Evolutionary conservation across 2,888 invertebrate genomes (phyloP), one percentile per base, ranked within the genome.

Genomic region (Stenolophus ochropezus): DNA sequence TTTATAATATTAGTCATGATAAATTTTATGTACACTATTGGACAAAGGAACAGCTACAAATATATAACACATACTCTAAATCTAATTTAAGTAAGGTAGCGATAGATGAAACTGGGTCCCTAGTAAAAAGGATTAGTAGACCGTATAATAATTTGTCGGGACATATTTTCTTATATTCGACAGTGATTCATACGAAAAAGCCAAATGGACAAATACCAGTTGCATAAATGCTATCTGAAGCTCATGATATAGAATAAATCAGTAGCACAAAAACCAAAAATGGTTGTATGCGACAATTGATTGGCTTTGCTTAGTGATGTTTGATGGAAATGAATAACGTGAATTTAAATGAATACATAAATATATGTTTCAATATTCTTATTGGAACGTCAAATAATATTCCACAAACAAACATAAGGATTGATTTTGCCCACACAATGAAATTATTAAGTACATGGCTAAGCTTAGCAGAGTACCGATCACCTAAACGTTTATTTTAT

Each of bases 81-180:
- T 18, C 21, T 8, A 75, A 49, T 1, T 23, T 23, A 53, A 49
- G 69, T 3, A 21, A 16, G 27, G 11, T 82, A 5, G 82, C 71
- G 8, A 61, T 81, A 21, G 82, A 82, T 71, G 82, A 81, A 8
- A 82, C 82, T 1, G 82, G 81, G 18, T 42, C 61, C 6, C n/a
- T 82, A 33, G 69, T 71, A 5, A 33, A 69, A 53, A 82, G 21
- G 53, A 11, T 82, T 11, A n/a, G 1, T 14, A 16, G 82, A 8
- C 82, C 82, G 4, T 53, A 81, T n/a, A 42, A 56, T 6, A 75
- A 74, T 14, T 11, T 18, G 18, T 82, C 81, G n/a, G 75, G 69
- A 23, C 78, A 81, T 33, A 81, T 82, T 14, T 82, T 82, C 33
- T 23, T 80, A 8, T 81, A 82, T 49, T 3, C 42, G 3, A 80